These are phyloP conservation scores for Panzeria rudis DNA, from an alignment of 2,888 invertebrate genomes.

Conservation along the genomic window DNA sequence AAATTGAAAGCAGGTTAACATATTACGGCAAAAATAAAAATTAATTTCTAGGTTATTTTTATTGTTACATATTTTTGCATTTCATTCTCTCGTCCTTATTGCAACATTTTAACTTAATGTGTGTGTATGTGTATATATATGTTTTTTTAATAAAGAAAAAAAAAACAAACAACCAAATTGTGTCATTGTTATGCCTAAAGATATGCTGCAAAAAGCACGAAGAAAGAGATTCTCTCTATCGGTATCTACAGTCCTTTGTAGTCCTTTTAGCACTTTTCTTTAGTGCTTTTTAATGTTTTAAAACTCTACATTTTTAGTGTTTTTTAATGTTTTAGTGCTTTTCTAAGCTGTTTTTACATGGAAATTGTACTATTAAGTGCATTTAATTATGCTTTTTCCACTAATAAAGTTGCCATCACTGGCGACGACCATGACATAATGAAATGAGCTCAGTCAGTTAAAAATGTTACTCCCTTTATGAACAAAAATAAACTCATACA, in stretches of 20 bases:
- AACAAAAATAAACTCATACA: not conserved
- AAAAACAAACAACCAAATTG: slow-evolving; percentile 48
- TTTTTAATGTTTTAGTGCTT: too few species aligned
- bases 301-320: too few species aligned
- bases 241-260: slow-evolving; percentile 55
- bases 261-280: too few species aligned
- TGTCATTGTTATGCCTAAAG: slow-evolving; percentile 69
- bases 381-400: too few species aligned
- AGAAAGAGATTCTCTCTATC: slow-evolving; percentile 41
- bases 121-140: not conserved
- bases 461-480: slow-evolving; percentile 50
- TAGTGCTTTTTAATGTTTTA: too few species aligned
- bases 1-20: slow-evolving; percentile 68
- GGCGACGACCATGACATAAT: slow-evolving; percentile 65
- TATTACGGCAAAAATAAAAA: slow-evolving; percentile 50
- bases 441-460: slow-evolving; percentile 66
- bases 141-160: not conserved
- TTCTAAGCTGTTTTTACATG: too few species aligned
- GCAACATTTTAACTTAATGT: slow-evolving; percentile 40
- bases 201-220: slow-evolving; percentile 63
- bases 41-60: slow-evolving; percentile 63
- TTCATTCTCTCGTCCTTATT: slow-evolving; percentile 28
- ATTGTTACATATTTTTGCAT: slow-evolving; percentile 53
- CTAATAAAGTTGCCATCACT: too few species aligned
- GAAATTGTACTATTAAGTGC: too few species aligned